Evolutionary conservation across 2,888 invertebrate species (phyloP).

Genomic region (Sinelater perroti): DNA sequence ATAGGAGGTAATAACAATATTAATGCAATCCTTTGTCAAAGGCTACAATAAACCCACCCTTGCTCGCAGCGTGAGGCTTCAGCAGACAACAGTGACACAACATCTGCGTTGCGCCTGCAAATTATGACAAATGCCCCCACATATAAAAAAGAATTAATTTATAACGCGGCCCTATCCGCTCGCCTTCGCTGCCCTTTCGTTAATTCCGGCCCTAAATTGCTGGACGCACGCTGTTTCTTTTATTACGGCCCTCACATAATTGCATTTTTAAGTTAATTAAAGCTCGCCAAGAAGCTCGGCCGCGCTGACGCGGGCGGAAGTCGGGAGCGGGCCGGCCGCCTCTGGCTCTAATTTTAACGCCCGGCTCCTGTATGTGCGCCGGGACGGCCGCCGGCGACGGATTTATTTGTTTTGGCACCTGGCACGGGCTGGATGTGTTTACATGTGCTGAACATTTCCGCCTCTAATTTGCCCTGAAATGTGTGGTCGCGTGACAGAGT

Average conservation of each 20-base stretch:
- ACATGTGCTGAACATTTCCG: constrained; percentile 24
- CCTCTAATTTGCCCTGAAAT: constrained; percentile 13
- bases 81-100: constrained; percentile 56
- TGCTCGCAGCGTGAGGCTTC: constrained; percentile 49
- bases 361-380: neutral
- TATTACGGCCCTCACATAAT: constrained; percentile 20
- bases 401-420: constrained; percentile 24
- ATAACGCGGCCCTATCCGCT: constrained; percentile 35
- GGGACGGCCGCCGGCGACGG: constrained; percentile 8
- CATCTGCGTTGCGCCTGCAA: constrained; percentile 57
- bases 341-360: constrained; percentile 17
- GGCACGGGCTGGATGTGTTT: constrained; percentile 17
- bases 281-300: neutral
- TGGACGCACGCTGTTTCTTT: constrained; percentile 32
- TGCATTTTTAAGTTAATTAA: constrained; percentile 15
- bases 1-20: constrained; percentile 52
- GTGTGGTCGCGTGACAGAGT: no score
- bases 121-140: constrained; percentile 53
- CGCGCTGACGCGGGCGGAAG: neutral
- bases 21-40: constrained; percentile 54
- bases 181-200: constrained; percentile 35
- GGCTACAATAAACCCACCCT: constrained; percentile 55
- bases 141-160: constrained; percentile 47
- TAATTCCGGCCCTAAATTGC: constrained; percentile 32
- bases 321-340: neutral